Evolutionary conservation across 2,888 invertebrate species (phyloP).

Genomic region (Catocala fraxini): DNA sequence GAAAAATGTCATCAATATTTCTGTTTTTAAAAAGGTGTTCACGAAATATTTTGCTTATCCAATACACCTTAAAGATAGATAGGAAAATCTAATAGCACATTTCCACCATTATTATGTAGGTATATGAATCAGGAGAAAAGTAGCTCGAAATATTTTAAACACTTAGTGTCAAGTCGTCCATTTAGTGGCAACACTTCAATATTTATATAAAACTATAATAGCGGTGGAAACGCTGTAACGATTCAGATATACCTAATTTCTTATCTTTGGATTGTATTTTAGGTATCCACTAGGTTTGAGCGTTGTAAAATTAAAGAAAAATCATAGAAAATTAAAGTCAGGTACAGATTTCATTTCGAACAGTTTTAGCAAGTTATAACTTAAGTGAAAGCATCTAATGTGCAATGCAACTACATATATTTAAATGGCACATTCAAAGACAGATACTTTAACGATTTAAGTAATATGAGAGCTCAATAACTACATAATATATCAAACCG

Average conservation of each 20-base stretch:
- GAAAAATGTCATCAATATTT: slow-evolving; percentile 16
- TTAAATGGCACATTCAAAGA: slow-evolving; percentile 54
- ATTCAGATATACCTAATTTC: slow-evolving; percentile 57
- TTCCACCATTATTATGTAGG: slow-evolving; percentile 1
- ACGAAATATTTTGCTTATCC: slow-evolving; percentile 28
- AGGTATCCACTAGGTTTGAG: slow-evolving; percentile 61
- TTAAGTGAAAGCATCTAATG: slow-evolving; percentile 50
- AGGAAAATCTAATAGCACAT: slow-evolving; percentile 22
- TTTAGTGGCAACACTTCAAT: neutral
- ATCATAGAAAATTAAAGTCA: slow-evolving; percentile 53
- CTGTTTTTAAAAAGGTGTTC: slow-evolving; percentile 15
- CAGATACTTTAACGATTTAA: slow-evolving; percentile 20
- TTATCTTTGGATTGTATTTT: slow-evolving; percentile 70
- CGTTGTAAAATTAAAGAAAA: slow-evolving; percentile 45
- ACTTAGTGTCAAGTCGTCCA: no score
- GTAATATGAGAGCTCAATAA: neutral
- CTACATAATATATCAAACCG: neutral
- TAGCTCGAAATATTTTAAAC: no score
- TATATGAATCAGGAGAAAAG: neutral
- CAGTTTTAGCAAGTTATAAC: slow-evolving; percentile 42
- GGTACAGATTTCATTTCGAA: slow-evolving; percentile 60
- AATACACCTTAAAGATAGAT: slow-evolving; percentile 26
- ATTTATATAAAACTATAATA: neutral
- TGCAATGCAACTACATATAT: slow-evolving; percentile 44
- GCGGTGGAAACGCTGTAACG: slow-evolving; percentile 18